A percentile compares a stretch with the other conserved stretches of the same genome.
phyloP scores from a whole-genome alignment of 2,888 invertebrate species.

The Oligia fasciuncula region DNA sequence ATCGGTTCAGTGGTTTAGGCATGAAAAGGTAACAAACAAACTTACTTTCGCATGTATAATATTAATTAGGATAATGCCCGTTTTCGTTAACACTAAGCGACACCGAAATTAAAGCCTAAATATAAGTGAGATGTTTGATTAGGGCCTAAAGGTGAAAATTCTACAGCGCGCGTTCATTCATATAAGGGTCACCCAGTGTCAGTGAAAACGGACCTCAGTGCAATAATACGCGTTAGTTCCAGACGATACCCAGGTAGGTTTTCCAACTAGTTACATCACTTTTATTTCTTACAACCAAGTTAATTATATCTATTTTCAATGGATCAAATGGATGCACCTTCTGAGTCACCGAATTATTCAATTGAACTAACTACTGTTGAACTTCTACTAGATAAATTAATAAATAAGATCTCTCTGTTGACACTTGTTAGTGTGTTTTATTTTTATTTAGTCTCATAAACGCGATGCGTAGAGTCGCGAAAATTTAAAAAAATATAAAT shows the following conservation, averaged over 20 bases:
- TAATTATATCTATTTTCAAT: constrained; percentile 24
- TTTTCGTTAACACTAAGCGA: background rate
- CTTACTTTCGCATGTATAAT: no score
- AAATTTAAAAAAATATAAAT: no score
- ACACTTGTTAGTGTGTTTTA: constrained; percentile 6
- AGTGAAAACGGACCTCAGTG: background rate
- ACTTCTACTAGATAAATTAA: constrained; percentile 27
- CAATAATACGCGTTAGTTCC: background rate
- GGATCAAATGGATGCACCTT: background rate
- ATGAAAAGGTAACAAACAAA: no score
- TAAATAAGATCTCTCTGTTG: constrained; percentile 19
- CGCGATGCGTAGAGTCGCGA: no score
- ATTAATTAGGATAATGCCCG: background rate
- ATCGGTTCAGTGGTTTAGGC: no score
- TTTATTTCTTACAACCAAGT: constrained; percentile 26
- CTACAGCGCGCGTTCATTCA: background rate
- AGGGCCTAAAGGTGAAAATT: background rate
- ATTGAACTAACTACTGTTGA: constrained; percentile 38
- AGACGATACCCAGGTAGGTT: background rate
- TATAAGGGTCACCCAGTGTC: background rate
- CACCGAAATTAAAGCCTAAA: background rate
- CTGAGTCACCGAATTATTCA: constrained; percentile 48
- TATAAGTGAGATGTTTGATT: background rate
- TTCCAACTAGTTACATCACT: constrained; percentile 28
- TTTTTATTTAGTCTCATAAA: constrained; percentile 1